Percentiles rank a stretch among this genome's conserved stretches.
phyloP scores from a whole-genome alignment of 2,113 vertebrate species.

The Myocastor coypus region DNA sequence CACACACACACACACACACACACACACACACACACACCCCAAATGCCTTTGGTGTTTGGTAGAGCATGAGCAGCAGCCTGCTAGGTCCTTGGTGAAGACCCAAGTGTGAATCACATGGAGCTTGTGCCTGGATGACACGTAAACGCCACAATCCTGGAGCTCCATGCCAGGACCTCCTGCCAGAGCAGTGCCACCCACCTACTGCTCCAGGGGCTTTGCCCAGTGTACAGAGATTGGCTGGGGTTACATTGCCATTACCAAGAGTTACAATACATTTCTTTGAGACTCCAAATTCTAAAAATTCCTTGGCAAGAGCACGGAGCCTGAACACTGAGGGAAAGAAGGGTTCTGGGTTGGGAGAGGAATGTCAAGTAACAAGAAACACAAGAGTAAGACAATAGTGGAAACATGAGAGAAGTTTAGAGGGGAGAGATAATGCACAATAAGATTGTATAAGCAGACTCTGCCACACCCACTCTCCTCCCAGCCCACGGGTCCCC shows the following conservation, averaged over 20 bases:
- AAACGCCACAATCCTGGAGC: neutral
- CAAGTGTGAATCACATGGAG: neutral
- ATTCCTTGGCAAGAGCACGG: constrained; percentile 14
- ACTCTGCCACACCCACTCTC: neutral
- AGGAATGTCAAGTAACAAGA: constrained; percentile 18
- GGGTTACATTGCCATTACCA: neutral
- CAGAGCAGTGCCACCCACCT: neutral
- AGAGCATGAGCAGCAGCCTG: neutral
- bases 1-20: no score
- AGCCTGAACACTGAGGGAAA: constrained; percentile 20
- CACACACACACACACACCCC: no score
- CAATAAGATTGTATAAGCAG: neutral
- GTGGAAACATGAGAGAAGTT: neutral
- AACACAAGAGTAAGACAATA: constrained; percentile 10
- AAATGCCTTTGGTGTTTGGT: no score
- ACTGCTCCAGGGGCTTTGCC: neutral
- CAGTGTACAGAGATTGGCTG: neutral
- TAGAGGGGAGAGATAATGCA: neutral
- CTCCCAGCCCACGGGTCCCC: neutral
- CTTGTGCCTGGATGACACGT: neutral
- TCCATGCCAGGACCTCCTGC: neutral
- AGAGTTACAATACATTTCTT: constrained; percentile 50
- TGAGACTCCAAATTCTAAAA: constrained; percentile 51
- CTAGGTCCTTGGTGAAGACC: neutral
- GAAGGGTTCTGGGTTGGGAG: neutral